Base-by-base conservation (phyloP, 1,140 invertebrate genomes). In the Lycorma delicatula region DNA sequence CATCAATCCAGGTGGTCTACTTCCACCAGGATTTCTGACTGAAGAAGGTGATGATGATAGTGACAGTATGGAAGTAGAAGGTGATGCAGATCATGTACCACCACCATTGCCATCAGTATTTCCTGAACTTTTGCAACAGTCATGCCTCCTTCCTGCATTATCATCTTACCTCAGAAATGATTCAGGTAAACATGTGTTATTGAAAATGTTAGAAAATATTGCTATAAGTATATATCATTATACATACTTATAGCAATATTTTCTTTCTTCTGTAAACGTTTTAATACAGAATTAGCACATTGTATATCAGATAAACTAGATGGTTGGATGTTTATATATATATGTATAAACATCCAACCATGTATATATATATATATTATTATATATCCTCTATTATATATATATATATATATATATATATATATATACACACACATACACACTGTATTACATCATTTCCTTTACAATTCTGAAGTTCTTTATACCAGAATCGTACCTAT, bases 111-210 rank as follows among this genome's bases (percentile, higher is more conserved):
- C 88, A 0, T 55, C 77, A 0, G 72, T 83, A 62, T 89, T 96
- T 67, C 72, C 83, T 12, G 84, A 91, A 52, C 74, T 93, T 9
- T 67, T 96, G 0, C 79, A 83, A 23, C 79, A 85, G 64, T 94
- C 91, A 23, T 91, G 90, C 64, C 75, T 97, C 1, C 78, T 95
- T 34, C 85, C 90, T 18, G 91, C 90, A 11, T 79, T 97, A 6
- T 89, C 89, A 57, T 94, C 91, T 0, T 96, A 97, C 66, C 77
- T 97, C 23, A 79, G 91, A 62, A 97, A 97, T 68, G 93, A 97
- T 72, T 96, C 93, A 27, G 83, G 83, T 86, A 68, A 66, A 64
- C 60, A 9, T 46, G 16, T 23, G 18, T 11, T 23, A 20, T 46
- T 51, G 11, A 46, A n/a, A 34, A 34, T 56, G 3, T 25, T 26